Percentiles rank a stretch among this genome's conserved stretches.
Evolutionary conservation across 2,888 invertebrate species (phyloP).

Genomic region (Pollenia labialis): DNA sequence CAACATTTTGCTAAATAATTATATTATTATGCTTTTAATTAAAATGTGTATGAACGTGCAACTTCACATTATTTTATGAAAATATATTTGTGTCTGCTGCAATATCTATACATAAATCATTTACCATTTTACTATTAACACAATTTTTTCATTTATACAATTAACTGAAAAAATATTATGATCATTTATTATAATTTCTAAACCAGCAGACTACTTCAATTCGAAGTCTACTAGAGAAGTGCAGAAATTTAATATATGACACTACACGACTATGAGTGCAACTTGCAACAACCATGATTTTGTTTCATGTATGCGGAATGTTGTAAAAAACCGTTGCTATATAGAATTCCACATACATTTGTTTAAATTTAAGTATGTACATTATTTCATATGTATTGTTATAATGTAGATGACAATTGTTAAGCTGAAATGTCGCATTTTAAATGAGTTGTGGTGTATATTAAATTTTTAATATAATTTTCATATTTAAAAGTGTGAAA

Average conservation of each 20-base stretch:
- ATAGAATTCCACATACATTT: not conserved
- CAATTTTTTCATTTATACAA: conserved; percentile 34
- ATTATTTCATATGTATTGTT: conserved; percentile 26
- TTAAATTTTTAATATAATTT: not conserved
- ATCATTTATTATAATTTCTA: conserved; percentile 67
- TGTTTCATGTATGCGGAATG: not conserved
- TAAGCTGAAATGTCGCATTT: conserved; percentile 64
- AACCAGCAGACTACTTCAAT: conserved; percentile 68
- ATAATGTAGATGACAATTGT: conserved; percentile 62
- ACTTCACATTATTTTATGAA: conserved; percentile 42
- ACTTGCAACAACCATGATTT: conserved; percentile 36
- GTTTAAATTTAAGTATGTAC: not conserved
- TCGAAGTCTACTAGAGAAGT: conserved; percentile 52
- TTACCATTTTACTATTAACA: conserved; percentile 49
- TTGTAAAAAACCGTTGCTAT: conserved; percentile 17
- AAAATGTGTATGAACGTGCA: not conserved
- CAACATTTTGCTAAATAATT: conserved; percentile 19
- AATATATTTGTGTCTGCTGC: conserved; percentile 35
- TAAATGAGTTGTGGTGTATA: conserved; percentile 32
- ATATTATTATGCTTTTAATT: conserved; percentile 27
- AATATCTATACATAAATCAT: conserved; percentile 52
- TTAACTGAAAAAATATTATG: conserved; percentile 31
- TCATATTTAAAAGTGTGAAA: conserved; percentile 4
- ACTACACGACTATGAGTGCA: conserved; percentile 5
- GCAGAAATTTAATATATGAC: conserved; percentile 57